phyloP scores from a whole-genome alignment of 2,888 invertebrate species.

The Apotomis betuletana region DNA sequence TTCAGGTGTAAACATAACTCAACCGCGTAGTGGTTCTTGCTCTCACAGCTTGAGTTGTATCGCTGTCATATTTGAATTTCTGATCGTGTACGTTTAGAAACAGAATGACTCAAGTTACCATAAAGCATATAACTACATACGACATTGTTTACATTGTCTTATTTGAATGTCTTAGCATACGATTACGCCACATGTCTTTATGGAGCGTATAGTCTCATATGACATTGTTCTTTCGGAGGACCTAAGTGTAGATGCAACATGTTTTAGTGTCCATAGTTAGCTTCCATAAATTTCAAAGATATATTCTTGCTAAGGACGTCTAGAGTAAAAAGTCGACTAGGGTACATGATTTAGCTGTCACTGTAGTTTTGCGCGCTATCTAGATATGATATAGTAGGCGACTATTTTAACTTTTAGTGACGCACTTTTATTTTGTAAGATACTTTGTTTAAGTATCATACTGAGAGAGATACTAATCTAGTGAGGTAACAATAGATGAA shows the following conservation, averaged over 20 bases:
- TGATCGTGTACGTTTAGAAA: neutral
- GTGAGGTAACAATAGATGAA: no score
- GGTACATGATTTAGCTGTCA: no score
- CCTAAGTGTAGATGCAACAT: conserved; percentile 19
- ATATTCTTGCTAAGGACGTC: neutral
- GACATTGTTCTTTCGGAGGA: neutral
- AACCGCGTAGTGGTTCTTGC: neutral
- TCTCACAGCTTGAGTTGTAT: conserved; percentile 22
- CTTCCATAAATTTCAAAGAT: conserved; percentile 28
- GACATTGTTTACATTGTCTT: neutral
- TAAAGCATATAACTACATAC: neutral
- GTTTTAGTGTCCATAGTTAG: conserved; percentile 17
- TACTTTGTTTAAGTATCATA: no score
- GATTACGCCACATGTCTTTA: neutral
- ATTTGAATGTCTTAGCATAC: neutral
- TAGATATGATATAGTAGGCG: no score
- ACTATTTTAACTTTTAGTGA: no score
- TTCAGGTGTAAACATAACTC: neutral
- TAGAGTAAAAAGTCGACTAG: conserved; percentile 5
- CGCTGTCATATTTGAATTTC: conserved; percentile 27
- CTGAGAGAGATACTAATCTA: no score
- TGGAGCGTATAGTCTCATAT: conserved; percentile 3
- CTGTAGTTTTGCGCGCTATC: no score
- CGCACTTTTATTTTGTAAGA: no score
- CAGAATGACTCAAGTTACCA: neutral